phyloP scores from a whole-genome alignment of 2,797 vertebrate species.

The Macroramphosus scolopax region DNA sequence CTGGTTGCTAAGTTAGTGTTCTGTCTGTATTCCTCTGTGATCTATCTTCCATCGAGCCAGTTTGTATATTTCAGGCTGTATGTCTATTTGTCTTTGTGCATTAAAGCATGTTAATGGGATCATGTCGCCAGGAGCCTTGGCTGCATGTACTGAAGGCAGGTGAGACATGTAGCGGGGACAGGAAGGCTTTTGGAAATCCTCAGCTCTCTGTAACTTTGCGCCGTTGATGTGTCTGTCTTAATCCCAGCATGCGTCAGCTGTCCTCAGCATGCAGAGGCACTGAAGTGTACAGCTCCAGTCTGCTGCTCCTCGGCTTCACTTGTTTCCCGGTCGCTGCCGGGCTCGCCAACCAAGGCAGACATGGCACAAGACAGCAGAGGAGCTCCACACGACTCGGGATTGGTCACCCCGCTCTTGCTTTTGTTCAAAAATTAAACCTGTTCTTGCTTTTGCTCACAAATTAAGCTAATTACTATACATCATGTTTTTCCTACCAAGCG shows the following conservation, averaged over 20 bases:
- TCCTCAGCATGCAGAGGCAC: slow-evolving; percentile 76
- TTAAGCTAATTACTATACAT: slow-evolving; percentile 10
- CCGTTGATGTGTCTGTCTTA: slow-evolving; percentile 74
- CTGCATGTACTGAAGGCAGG: slow-evolving; percentile 67
- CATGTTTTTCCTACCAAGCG: too few species aligned
- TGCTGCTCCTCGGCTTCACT: slow-evolving; percentile 63
- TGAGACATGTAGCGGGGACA: slow-evolving; percentile 69
- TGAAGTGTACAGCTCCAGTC: slow-evolving; percentile 81
- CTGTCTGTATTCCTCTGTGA: neutral
- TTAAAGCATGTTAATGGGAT: slow-evolving; percentile 19
- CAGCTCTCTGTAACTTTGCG: slow-evolving; percentile 58
- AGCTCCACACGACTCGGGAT: slow-evolving; percentile 43
- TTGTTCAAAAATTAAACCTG: slow-evolving; percentile 69
- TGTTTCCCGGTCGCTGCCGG: slow-evolving; percentile 49
- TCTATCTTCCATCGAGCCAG: neutral
- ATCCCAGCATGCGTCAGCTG: slow-evolving; percentile 79
- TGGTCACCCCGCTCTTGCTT: slow-evolving; percentile 51
- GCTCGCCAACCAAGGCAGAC: slow-evolving; percentile 55
- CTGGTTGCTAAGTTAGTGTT: slow-evolving; percentile 4
- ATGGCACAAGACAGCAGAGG: slow-evolving; percentile 44
- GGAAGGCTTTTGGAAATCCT: slow-evolving; percentile 64
- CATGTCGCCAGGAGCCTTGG: slow-evolving; percentile 58
- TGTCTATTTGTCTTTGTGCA: slow-evolving; percentile 57
- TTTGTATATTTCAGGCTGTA: slow-evolving; percentile 22
- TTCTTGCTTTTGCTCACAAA: slow-evolving; percentile 58